Evolutionary conservation across 2,113 vertebrate genomes (phyloP), one percentile per base, ranked within the genome.

Genomic region (Hyla sarda): DNA sequence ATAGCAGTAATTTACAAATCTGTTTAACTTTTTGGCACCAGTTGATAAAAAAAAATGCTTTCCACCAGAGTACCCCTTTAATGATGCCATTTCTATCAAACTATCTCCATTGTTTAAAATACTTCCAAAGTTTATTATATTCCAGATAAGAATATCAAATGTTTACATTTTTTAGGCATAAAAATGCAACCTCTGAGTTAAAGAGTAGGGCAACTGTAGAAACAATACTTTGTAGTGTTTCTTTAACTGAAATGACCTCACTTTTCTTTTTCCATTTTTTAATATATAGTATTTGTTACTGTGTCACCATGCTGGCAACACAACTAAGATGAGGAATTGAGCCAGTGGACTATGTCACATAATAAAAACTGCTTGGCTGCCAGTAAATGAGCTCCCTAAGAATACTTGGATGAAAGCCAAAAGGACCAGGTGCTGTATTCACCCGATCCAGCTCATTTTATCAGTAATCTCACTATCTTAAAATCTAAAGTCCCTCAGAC

Each of bases 291-390:
- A 48, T 50, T 30, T 76, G 47, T 74, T 76, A 76, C 47, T 50
- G 14, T 30, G 73, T 76, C 73, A 50, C 73, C 73, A 76, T 76
- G 45, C 23, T n/a, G 50, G 45, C 25, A 76, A 76, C 48, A 76
- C n/a, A 76, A 25, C 25, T 16, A 28, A 50, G 45, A 76, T 76
- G 47, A 52, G 14, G 45, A 30, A 76, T 28, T 76, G 45, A 76
- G 73, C 73, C 73, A 76, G n/a, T 30, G 45, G 73, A 76, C 73
- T 76, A 76, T 50, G 25, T 76, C 73, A 76, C 73, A 30, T 28
- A 74, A n/a, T 45, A 76, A 76, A 76, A 76, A 76, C 13, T 19
- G 47, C 48, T 52, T 76, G 47, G 73, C 45, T 76, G 45, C 73
- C 19, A 17, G 21, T 30, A n/a, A 50, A 30, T 9, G 5, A 76